phyloP scores from a whole-genome alignment of 2,888 invertebrate species.

The Sycophila texana region DNA sequence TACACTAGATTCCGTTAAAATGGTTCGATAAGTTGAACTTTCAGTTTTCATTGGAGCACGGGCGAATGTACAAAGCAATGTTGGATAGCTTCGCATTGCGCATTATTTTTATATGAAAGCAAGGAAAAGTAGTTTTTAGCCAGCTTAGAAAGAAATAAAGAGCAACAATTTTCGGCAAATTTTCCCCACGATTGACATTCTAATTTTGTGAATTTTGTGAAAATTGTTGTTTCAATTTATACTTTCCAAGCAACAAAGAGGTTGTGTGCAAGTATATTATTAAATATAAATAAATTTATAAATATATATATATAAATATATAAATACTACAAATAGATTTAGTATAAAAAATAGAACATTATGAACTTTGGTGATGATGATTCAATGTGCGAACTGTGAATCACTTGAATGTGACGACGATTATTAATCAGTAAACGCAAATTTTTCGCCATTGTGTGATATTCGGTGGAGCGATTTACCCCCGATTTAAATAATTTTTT shows the following conservation, averaged over 20 bases:
- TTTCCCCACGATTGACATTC: slow-evolving; percentile 39
- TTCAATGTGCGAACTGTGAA: slow-evolving; percentile 41
- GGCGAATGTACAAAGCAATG: slow-evolving; percentile 76
- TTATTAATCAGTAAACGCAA: slow-evolving; percentile 44
- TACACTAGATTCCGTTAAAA: slow-evolving; percentile 22
- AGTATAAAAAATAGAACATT: slow-evolving; percentile 32
- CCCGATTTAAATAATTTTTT: no score
- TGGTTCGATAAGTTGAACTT: slow-evolving; percentile 53
- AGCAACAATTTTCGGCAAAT: slow-evolving; percentile 61
- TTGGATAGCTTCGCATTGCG: slow-evolving; percentile 73
- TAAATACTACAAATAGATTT: slow-evolving; percentile 46
- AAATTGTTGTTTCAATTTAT: slow-evolving; percentile 60
- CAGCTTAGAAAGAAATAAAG: slow-evolving; percentile 52
- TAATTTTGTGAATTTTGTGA: slow-evolving; percentile 54
- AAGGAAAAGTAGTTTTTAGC: slow-evolving; percentile 54
- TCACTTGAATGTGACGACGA: slow-evolving; percentile 29
- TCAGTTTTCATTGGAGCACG: slow-evolving; percentile 74
- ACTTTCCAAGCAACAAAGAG: slow-evolving; percentile 65
- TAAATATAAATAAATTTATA: slow-evolving; percentile 52
- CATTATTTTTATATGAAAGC: slow-evolving; percentile 74
- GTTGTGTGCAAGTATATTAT: slow-evolving; percentile 67
- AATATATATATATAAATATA: slow-evolving; percentile 60
- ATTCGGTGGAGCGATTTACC: slow-evolving; percentile 14
- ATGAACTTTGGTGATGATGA: slow-evolving; percentile 35
- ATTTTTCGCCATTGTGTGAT: slow-evolving; percentile 46